A percentile compares a stretch with the other conserved stretches of the same genome.
Conservation (phyloP, 1,140 invertebrate genomes). For the Lepidurus packardi region DNA sequence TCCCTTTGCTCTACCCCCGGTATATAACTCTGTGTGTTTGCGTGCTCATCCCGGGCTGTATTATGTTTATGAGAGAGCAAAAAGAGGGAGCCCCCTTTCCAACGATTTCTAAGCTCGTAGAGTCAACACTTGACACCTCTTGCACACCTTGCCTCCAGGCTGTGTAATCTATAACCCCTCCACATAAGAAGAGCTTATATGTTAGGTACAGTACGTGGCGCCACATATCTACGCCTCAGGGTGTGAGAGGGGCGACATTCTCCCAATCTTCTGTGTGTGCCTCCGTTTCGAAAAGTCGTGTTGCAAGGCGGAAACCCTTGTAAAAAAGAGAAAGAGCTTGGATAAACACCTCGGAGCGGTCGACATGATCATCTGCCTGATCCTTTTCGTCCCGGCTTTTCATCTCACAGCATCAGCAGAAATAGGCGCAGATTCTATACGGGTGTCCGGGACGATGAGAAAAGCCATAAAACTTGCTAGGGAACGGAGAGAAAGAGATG, state of each 20-base stretch:
- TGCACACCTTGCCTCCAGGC: background rate
- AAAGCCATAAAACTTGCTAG: conserved; percentile 6
- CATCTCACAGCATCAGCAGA: background rate
- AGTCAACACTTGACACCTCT: background rate
- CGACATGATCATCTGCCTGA: conserved; percentile 9
- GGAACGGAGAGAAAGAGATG: background rate
- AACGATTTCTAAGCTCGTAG: background rate
- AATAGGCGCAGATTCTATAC: background rate
- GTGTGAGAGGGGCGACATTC: too few relatives aligned
- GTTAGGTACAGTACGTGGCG: background rate
- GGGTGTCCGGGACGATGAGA: background rate
- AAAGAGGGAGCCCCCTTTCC: background rate
- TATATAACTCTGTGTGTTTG: background rate
- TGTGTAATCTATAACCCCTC: background rate
- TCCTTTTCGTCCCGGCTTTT: background rate
- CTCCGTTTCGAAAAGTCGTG: background rate
- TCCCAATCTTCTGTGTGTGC: background rate
- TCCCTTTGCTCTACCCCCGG: background rate
- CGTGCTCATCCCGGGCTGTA: background rate
- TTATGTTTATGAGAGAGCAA: background rate
- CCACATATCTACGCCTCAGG: too few relatives aligned
- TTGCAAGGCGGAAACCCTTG: background rate
- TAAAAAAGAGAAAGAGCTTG: background rate
- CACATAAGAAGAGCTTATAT: background rate
- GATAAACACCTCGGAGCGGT: conserved; percentile 13